Evolutionary conservation across 2,797 vertebrate species (phyloP).

Genomic region (Brachymystax lenok): DNA sequence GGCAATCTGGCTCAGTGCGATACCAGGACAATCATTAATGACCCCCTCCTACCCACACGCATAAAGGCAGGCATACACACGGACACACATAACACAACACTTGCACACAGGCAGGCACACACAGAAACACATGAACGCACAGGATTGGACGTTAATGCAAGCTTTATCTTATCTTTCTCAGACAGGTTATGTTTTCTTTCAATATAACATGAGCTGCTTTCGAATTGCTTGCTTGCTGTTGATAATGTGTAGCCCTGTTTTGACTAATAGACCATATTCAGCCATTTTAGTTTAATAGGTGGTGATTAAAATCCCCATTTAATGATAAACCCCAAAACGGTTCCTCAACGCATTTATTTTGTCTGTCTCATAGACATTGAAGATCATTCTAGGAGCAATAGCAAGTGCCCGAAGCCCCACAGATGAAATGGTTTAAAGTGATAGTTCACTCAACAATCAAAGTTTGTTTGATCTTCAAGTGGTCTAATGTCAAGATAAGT

Average conservation of each 20-base stretch:
- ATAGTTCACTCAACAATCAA: too few species aligned
- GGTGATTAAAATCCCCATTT: constrained; percentile 31
- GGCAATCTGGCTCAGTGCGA: constrained; percentile 1
- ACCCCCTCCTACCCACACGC: constrained; percentile 16
- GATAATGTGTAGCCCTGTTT: constrained; percentile 23
- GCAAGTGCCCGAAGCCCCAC: not conserved
- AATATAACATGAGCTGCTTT: constrained; percentile 50
- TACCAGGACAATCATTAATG: constrained; percentile 12
- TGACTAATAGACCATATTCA: constrained; percentile 28
- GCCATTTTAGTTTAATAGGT: constrained; percentile 33
- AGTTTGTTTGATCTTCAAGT: too few species aligned
- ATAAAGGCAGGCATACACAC: constrained; percentile 4
- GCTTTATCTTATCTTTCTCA: constrained; percentile 43
- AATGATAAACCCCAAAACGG: constrained; percentile 15
- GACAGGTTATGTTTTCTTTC: constrained; percentile 54
- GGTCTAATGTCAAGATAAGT: too few species aligned
- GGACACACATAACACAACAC: not conserved
- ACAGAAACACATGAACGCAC: constrained; percentile 10
- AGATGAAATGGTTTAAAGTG: not conserved
- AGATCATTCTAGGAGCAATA: not conserved
- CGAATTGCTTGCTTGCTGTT: constrained; percentile 37
- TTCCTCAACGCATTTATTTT: constrained; percentile 24
- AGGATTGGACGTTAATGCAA: constrained; percentile 25
- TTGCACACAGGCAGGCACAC: not conserved
- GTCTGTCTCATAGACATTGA: not conserved